Percentiles rank a stretch among this genome's conserved stretches.
These are phyloP conservation scores for Halcyon malimbica DNA, from an alignment of 2,113 vertebrate genomes.

Conservation along the genomic window DNA sequence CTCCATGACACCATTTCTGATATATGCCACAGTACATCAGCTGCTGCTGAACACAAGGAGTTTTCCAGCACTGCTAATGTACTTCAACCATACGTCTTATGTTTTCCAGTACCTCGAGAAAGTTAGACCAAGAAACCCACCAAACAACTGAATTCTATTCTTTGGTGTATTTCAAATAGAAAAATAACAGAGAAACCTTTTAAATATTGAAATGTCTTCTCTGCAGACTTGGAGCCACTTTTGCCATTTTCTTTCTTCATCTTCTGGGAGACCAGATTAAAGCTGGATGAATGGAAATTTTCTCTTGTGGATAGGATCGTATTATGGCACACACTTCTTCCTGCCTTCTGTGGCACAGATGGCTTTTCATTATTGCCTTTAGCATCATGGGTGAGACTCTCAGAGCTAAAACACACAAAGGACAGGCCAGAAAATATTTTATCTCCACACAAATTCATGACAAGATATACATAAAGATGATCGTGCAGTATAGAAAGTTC, in stretches of 20 bases:
- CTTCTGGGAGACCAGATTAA: conserved; percentile 32
- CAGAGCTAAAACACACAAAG: conserved; percentile 56
- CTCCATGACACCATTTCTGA: background rate
- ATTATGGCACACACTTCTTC: background rate
- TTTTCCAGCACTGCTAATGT: background rate
- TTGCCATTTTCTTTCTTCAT: background rate
- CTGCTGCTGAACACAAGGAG: background rate
- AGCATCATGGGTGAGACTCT: background rate
- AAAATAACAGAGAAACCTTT: conserved; percentile 38
- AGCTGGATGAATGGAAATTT: background rate
- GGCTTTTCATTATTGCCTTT: background rate
- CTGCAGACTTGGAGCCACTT: conserved; percentile 5
- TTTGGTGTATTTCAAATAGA: background rate
- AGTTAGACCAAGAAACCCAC: background rate
- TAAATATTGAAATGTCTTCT: conserved; percentile 12
- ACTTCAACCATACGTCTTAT: background rate
- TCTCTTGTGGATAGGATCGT: background rate
- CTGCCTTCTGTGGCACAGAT: background rate
- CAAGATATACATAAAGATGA: background rate
- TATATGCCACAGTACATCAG: background rate
- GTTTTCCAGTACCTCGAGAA: background rate
- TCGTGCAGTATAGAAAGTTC: background rate
- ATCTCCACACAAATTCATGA: background rate
- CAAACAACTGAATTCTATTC: background rate
- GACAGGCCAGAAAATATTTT: background rate